Conservation (phyloP, 1,140 invertebrate species). For the Octopus sinensis region DNA sequence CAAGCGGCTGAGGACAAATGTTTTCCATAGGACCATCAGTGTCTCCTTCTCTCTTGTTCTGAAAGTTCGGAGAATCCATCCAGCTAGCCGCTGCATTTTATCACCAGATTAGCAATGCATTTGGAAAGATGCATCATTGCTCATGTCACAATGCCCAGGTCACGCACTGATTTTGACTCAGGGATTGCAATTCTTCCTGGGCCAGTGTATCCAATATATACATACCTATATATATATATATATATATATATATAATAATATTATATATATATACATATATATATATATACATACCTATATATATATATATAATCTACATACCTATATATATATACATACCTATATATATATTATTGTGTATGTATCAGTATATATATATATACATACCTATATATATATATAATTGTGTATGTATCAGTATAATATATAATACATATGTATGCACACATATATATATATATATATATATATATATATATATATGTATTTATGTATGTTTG, state of each 20-base stretch:
- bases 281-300: not conserved
- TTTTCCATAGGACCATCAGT: too few relatives aligned
- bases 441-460: not conserved
- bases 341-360: not conserved
- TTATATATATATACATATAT: not conserved
- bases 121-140: too few relatives aligned
- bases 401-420: not conserved
- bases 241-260: not conserved
- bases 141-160: too few relatives aligned
- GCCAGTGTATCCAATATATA: too few relatives aligned
- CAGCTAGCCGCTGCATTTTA: too few relatives aligned
- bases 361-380: not conserved
- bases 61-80: too few relatives aligned
- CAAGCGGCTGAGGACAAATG: too few relatives aligned
- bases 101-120: too few relatives aligned
- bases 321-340: not conserved
- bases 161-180: too few relatives aligned
- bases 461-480: not conserved
- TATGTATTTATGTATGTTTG: not conserved
- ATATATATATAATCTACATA: too few relatives aligned
- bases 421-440: not conserved
- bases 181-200: too few relatives aligned
- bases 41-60: too few relatives aligned
- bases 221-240: not conserved
- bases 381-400: not conserved